These are phyloP conservation scores for Oryctes rhinoceros DNA, from an alignment of 1,140 invertebrate species.

Conservation along the genomic window DNA sequence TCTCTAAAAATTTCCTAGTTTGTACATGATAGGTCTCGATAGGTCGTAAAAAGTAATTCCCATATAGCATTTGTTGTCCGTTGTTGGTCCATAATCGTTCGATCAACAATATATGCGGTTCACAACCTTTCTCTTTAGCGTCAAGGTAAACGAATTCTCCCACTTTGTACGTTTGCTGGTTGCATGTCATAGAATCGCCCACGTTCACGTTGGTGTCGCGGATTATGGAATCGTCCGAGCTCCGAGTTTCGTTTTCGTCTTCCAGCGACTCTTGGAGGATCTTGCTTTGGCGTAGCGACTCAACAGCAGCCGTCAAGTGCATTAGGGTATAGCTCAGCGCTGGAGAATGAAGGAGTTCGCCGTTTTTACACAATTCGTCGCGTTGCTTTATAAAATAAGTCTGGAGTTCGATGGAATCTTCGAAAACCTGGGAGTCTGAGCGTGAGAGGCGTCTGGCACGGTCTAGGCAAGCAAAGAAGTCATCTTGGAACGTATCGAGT, in stretches of 20 bases:
- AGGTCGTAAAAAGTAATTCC: slow-evolving; percentile 82
- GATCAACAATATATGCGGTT: slow-evolving; percentile 87
- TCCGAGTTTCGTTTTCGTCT: slow-evolving; percentile 73
- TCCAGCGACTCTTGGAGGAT: slow-evolving; percentile 77
- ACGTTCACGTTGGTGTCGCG: slow-evolving; percentile 53
- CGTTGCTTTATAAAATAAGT: slow-evolving; percentile 87
- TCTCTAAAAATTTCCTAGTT: slow-evolving; percentile 93
- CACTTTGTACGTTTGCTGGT: slow-evolving; percentile 78
- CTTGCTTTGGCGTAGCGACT: slow-evolving; percentile 80
- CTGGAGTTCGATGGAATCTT: slow-evolving; percentile 94
- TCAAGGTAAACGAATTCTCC: slow-evolving; percentile 94
- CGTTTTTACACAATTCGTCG: slow-evolving; percentile 78
- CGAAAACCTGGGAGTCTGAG: slow-evolving; percentile 93
- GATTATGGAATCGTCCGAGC: slow-evolving; percentile 59
- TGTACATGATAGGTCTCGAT: slow-evolving; percentile 94
- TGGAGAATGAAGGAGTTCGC: slow-evolving; percentile 84
- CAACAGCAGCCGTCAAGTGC: slow-evolving; percentile 77
- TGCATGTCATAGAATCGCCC: slow-evolving; percentile 70
- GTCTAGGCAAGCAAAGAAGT: slow-evolving; percentile 94
- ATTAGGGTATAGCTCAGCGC: slow-evolving; percentile 81
- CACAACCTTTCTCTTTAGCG: slow-evolving; percentile 77
- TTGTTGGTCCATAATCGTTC: slow-evolving; percentile 87
- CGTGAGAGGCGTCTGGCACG: slow-evolving; percentile 85
- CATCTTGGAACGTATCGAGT: slow-evolving; percentile 95
- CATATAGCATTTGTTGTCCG: slow-evolving; percentile 88